Evolutionary conservation across 2,888 invertebrate genomes (phyloP).

Genomic region (Aphidoletes aphidimyza): DNA sequence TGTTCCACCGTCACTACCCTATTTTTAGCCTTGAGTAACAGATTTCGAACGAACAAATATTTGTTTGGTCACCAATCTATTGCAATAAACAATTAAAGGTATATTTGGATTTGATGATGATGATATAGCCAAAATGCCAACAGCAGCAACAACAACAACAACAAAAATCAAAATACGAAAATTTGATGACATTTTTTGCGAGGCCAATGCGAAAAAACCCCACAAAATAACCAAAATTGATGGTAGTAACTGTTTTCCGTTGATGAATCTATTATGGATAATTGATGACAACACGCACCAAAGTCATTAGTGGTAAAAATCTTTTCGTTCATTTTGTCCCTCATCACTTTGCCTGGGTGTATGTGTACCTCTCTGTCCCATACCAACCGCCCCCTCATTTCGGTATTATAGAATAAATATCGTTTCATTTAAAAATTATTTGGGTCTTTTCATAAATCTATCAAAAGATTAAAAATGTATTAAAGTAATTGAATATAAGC

Average conservation of each 20-base stretch:
- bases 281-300: conserved; percentile 37
- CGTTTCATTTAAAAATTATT: not conserved
- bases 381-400: not conserved
- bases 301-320: not conserved
- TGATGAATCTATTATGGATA: not conserved
- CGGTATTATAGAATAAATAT: not conserved
- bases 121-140: too few species aligned
- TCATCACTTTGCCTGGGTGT: too few species aligned
- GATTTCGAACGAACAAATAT: too few species aligned
- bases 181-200: too few species aligned
- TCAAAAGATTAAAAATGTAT: conserved; percentile 48
- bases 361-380: too few species aligned
- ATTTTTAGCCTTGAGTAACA: not conserved
- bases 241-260: not conserved
- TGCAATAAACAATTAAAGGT: too few species aligned
- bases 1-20: not conserved
- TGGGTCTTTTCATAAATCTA: conserved; percentile 26
- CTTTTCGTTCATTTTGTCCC: not conserved
- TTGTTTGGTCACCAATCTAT: too few species aligned
- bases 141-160: too few species aligned
- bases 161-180: too few species aligned
- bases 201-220: too few species aligned
- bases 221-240: not conserved
- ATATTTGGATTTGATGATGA: too few species aligned
- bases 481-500: conserved; percentile 29